Evolutionary conservation across 2,797 vertebrate genomes (phyloP).

Genomic region (Pipistrellus nathusii): DNA sequence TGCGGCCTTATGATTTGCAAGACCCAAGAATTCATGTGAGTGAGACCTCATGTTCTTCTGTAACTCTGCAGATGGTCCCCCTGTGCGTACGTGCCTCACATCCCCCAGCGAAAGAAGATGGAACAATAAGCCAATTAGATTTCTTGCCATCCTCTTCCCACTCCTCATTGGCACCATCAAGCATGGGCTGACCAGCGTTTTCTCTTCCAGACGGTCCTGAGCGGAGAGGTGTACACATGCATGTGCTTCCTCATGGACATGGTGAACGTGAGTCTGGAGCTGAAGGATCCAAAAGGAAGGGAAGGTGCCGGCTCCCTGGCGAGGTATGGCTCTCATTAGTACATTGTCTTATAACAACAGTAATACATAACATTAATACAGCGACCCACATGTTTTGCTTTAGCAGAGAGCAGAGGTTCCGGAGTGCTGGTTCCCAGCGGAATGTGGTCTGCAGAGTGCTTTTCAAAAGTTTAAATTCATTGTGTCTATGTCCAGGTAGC

Average conservation of each 20-base stretch:
- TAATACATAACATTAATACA: no score
- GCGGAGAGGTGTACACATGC: constrained; percentile 95
- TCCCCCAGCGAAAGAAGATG: not conserved
- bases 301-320: constrained; percentile 91
- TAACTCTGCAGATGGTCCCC: not conserved
- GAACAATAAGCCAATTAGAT: not conserved
- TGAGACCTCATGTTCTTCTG: accelerated
- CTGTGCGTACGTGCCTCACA: not conserved
- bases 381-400: not conserved
- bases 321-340: constrained; percentile 85
- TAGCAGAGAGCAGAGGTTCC: not conserved
- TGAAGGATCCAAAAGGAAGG: constrained; percentile 90
- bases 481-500: not conserved
- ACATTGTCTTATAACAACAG: no score
- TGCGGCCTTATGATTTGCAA: constrained; percentile 96
- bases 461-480: not conserved
- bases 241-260: constrained; percentile 96
- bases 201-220: constrained; percentile 93
- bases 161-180: not conserved
- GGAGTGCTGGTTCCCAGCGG: not conserved
- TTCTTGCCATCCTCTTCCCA: not conserved
- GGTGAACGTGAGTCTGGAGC: constrained; percentile 97
- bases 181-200: not conserved
- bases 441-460: not conserved
- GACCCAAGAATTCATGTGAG: constrained; percentile 97